Conservation (phyloP, 2,888 invertebrate genomes). For the Xanthia icteritia region DNA sequence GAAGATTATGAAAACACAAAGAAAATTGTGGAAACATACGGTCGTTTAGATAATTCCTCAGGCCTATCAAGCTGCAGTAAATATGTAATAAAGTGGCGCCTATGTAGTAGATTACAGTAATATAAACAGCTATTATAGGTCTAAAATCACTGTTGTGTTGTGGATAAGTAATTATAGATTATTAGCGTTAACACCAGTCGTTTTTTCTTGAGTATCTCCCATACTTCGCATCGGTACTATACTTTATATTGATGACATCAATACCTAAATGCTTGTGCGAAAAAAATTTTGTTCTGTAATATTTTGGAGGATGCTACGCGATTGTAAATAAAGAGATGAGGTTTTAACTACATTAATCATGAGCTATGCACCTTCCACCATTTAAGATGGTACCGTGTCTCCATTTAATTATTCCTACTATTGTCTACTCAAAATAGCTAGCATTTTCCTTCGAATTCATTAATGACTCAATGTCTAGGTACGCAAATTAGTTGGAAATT, state of each 20-base stretch:
- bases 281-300: conserved; percentile 16
- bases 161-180: conserved; percentile 36
- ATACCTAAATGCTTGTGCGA: conserved; percentile 17
- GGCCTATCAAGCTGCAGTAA: conserved; percentile 3
- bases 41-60: conserved; percentile 15
- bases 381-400: not conserved
- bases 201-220: conserved; percentile 33
- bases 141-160: conserved; percentile 33
- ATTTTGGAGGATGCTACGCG: conserved; percentile 1
- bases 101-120: conserved; percentile 18
- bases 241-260: conserved; percentile 43
- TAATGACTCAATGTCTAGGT: conserved; percentile 47
- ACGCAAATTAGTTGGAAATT: conserved; percentile 53
- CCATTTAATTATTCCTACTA: conserved; percentile 20
- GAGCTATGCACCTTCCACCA: conserved; percentile 13
- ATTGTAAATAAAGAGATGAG: conserved; percentile 12
- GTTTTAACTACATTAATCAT: not conserved
- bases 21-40: conserved; percentile 50
- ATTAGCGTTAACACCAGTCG: conserved; percentile 31
- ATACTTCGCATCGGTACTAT: conserved; percentile 6
- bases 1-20: conserved; percentile 37
- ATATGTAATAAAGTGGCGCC: conserved; percentile 1
- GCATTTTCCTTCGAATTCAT: conserved; percentile 46
- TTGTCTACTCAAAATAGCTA: conserved; percentile 28
- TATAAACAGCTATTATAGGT: conserved; percentile 5